Base-by-base conservation (phyloP, 1,140 invertebrate species). In the Cecropterus lyciades region DNA sequence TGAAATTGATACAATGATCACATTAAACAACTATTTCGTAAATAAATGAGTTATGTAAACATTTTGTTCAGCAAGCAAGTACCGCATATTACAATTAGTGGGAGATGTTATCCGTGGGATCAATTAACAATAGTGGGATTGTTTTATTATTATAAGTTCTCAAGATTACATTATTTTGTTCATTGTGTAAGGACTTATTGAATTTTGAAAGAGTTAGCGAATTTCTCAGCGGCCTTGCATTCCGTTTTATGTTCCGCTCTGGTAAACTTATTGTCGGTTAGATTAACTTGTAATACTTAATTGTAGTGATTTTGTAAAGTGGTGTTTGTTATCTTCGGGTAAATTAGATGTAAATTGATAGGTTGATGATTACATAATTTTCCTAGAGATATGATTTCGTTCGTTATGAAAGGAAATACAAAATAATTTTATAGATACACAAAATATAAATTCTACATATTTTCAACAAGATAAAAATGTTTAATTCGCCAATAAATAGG, bases 131-230 rank as follows among this genome's bases (percentile, higher is more conserved):
- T 55, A 55, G 33, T 55, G 52, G 33, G 52, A 55, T 53, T 37
- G 15, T 10, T 16, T 11, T 17, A 40, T n/a, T 40, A 9, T 16
- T 13, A 51, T n/a, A n/a, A n/a, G 3, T 51, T n/a, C 8, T n/a
- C 11, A 27, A 13, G 20, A 8, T 52, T 52, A 13, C 27, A 53
- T 24, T 24, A 37, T 49, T 30, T 37, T 20, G 27, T 60, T n/a
- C 20, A 48, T 60, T 60, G 57, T 48, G 20, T 24, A 24, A 24
- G 5, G 1, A 33, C 6, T 60, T 49, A 49, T 48, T 49, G 4
- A 62, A 51, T 62, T 62, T 62, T 62, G 57, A 62, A 62, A 62
- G 15, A 62, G 30, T 30, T 52, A 45, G 20, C 48, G 30, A 49
- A 60, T 49, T 49, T 60, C 16, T 53, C 27, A 17, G 10, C n/a